Base-by-base conservation (phyloP, 2,797 vertebrate genomes). In the Enteromius fasciolatus region DNA sequence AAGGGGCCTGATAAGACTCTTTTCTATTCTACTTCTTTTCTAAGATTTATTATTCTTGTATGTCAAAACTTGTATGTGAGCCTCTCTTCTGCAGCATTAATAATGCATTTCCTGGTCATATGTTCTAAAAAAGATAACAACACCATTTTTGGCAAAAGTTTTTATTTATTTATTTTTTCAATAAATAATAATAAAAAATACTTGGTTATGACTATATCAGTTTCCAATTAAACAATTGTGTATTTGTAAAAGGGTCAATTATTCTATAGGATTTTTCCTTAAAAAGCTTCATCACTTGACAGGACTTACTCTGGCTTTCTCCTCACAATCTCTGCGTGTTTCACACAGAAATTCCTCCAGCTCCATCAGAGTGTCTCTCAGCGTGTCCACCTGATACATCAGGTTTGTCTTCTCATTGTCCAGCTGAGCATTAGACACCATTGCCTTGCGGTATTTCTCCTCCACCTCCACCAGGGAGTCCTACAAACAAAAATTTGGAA, bases 351-450 rank as follows among this genome's bases (percentile, higher is more conserved):
- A 90, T 28, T 99, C 98, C 86, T 99, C 97, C 28, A 97, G 84
- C 88, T 96, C 95, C 8, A 95, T 86, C 18, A 99, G 90, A 0
- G 93, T 93, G 85, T 98, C 97, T 86, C 94, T 95, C 25, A 98
- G 91, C 0, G 94, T 94, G 73, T 98, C 97, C 7, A 98, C 96
- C 92, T 99, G 96, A 88, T 97, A 99, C 94, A 97, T 96, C 86
- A 98, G 94, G 72, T 96, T 94, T 0, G 93, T 93, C 92, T 98
- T 98, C 70, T 98, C 97, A 15, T 98, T 98, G 94, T 98, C 97
- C 1, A 99, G 93, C 85, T 98, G 97, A 50, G 97, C 97, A 1
- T 97, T 98, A 64, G 96, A 97, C 10, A 98, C 96, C 97, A 98
- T 98, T 3, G 97, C 97, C 82, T 94, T 95, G 15, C 96, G 96